Percentiles rank a stretch among this genome's conserved stretches.
Conservation (phyloP, 1,140 invertebrate genomes). For the Listronotus bonariensis region DNA sequence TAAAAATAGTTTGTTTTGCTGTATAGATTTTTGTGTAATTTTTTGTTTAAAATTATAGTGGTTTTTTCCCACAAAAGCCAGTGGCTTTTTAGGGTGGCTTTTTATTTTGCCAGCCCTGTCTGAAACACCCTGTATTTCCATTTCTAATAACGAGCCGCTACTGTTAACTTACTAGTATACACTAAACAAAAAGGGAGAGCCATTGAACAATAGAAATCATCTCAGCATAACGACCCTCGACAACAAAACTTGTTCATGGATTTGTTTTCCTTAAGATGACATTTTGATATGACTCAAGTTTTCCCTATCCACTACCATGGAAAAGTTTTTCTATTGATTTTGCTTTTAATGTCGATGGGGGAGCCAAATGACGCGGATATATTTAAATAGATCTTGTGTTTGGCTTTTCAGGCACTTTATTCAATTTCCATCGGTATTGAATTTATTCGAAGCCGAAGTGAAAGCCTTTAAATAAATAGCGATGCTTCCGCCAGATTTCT, state of each 20-base stretch:
- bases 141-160: neutral
- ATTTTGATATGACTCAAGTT: conserved; percentile 48
- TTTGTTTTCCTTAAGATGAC: conserved; percentile 49
- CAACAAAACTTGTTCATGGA: conserved; percentile 42
- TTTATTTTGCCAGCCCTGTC: too few relatives aligned
- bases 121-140: too few relatives aligned
- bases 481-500: conserved; percentile 21
- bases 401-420: conserved; percentile 32
- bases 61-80: too few relatives aligned
- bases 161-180: neutral
- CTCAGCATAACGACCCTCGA: conserved; percentile 1
- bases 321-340: conserved; percentile 41
- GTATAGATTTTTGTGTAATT: too few relatives aligned
- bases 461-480: conserved; percentile 22
- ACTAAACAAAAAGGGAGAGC: conserved; percentile 8
- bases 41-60: too few relatives aligned
- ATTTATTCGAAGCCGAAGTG: conserved; percentile 15
- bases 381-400: conserved; percentile 37
- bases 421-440: conserved; percentile 21
- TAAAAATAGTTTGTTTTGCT: too few relatives aligned
- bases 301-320: conserved; percentile 26
- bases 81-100: too few relatives aligned
- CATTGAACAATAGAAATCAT: conserved; percentile 26
- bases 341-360: conserved; percentile 34
- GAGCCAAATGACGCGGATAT: conserved; percentile 36